phyloP scores from a whole-genome alignment of 2,888 invertebrate species.

The Papilio demoleus region DNA sequence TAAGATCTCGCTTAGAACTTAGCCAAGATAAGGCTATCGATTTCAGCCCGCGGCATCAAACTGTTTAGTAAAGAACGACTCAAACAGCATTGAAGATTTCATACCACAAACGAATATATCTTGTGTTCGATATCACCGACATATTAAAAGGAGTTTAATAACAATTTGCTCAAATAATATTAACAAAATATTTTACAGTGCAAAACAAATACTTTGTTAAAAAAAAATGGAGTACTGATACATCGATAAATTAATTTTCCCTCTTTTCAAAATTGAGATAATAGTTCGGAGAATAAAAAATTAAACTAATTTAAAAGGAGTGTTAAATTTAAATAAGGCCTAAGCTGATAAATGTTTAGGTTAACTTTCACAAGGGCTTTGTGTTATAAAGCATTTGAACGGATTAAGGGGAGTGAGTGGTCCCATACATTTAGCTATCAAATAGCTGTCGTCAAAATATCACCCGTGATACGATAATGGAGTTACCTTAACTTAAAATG shows the following conservation, averaged over 20 bases:
- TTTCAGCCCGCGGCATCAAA: conserved; percentile 46
- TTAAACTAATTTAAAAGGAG: conserved; percentile 10
- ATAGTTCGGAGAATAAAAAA: no score
- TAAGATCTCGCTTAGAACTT: conserved; percentile 45
- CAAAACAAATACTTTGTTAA: neutral
- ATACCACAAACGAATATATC: conserved; percentile 30
- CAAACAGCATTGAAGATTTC: conserved; percentile 30
- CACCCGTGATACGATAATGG: conserved; percentile 66
- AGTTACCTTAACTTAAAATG: conserved; percentile 67
- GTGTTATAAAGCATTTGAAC: conserved; percentile 60
- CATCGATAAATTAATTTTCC: no score
- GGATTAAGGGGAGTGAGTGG: conserved; percentile 54
- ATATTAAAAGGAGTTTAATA: conserved; percentile 2
- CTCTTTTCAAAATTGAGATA: no score
- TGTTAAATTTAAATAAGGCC: neutral
- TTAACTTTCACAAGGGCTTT: conserved; percentile 35
- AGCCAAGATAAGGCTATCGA: conserved; percentile 47
- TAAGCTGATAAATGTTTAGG: conserved; percentile 39
- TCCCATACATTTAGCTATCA: conserved; percentile 49
- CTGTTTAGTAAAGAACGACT: conserved; percentile 34
- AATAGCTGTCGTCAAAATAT: conserved; percentile 69
- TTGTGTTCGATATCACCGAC: conserved; percentile 13
- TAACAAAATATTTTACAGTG: no score
- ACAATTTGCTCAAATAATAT: neutral
- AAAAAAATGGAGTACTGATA: no score